These are phyloP conservation scores for Myiopsitta monachus DNA, from an alignment of 2,113 vertebrate genomes.

Conservation along the genomic window DNA sequence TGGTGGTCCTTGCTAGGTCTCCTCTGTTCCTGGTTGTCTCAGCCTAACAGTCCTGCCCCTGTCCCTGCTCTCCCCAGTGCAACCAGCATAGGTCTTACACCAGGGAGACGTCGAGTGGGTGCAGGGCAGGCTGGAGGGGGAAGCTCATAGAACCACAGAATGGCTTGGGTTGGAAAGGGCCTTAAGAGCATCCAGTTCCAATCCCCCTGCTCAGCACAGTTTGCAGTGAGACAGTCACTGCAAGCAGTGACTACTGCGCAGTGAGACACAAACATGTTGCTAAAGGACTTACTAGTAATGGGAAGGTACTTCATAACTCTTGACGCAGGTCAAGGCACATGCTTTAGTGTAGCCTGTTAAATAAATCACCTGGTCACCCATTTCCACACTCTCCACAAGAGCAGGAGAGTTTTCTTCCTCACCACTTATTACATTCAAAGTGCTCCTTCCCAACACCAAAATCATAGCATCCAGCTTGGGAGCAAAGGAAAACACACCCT, in stretches of 20 bases:
- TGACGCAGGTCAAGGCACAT: not conserved
- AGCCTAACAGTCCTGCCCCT: not conserved
- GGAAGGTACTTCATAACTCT: not conserved
- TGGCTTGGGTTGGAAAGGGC: not conserved
- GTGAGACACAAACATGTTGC: not conserved
- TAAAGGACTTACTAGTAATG: not conserved
- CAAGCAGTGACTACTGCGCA: not conserved
- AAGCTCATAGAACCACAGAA: not conserved
- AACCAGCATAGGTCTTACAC: not conserved
- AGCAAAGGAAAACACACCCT: not conserved
- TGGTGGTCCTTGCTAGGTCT: not conserved
- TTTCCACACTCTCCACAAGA: not conserved
- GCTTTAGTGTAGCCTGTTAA: not conserved
- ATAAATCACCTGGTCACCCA: not conserved
- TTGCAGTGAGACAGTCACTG: not conserved
- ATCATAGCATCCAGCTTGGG: not conserved
- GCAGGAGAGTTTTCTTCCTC: too few relatives aligned
- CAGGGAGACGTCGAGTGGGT: fast-evolving
- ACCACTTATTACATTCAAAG: too few relatives aligned
- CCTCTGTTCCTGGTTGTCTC: not conserved
- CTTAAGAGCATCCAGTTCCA: not conserved
- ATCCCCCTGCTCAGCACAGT: not conserved
- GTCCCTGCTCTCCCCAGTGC: not conserved
- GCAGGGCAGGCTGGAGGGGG: not conserved
- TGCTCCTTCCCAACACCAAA: not conserved